Percentiles rank a stretch among this genome's conserved stretches.
Conservation (phyloP, 2,113 vertebrate genomes). For the Myanophis thanlyinensis region DNA sequence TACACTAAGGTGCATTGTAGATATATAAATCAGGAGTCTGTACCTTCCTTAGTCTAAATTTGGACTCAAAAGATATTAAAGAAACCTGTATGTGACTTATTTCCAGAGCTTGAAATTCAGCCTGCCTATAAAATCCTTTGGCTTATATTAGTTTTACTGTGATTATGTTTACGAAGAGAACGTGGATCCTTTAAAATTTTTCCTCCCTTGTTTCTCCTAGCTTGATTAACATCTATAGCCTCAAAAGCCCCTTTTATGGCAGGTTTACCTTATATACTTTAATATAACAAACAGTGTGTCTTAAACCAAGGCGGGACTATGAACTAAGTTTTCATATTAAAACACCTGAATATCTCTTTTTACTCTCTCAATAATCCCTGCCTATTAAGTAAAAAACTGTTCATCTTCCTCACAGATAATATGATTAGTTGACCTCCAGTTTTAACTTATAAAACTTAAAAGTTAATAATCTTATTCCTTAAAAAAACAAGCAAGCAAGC, state of each 20-base stretch:
- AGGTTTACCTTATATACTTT: not conserved
- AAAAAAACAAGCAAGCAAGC: not conserved
- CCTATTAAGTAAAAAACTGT: not conserved
- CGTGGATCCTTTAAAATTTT: not conserved
- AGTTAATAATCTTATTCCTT: not conserved
- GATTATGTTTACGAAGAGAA: not conserved
- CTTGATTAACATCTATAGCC: not conserved
- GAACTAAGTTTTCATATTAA: not conserved
- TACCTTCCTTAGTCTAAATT: not conserved
- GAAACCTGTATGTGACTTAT: not conserved
- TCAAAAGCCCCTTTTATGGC: not conserved
- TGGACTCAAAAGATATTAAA: not conserved
- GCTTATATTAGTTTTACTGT: not conserved
- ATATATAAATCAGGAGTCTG: not conserved
- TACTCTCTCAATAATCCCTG: not conserved
- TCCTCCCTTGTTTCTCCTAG: not conserved
- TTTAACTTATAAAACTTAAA: too few species aligned
- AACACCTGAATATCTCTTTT: not conserved
- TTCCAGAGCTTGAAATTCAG: not conserved
- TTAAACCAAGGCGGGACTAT: not conserved
- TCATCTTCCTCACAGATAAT: not conserved
- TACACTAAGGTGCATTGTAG: not conserved
- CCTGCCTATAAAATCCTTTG: not conserved
- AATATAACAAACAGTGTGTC: not conserved
- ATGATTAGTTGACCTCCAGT: not conserved